Percentiles rank a stretch among this genome's conserved stretches.
Evolutionary conservation across 2,113 vertebrate genomes (phyloP).

Genomic region (Taurulus bubalis): DNA sequence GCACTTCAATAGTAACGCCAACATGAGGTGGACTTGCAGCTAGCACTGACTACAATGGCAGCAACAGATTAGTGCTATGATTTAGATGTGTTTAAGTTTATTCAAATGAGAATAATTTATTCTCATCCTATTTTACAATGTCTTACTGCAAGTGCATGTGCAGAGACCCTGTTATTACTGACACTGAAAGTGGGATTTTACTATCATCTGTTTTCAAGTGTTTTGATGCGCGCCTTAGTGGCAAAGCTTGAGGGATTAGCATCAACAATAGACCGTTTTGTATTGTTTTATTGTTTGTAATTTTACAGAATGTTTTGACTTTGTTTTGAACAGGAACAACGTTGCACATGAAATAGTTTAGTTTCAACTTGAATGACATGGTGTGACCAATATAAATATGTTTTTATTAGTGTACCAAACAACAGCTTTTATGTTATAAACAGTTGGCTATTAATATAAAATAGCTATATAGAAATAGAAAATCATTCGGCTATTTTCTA

Average conservation of each 20-base stretch:
- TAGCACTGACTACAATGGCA: background rate
- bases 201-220: background rate
- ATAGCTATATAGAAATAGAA: background rate
- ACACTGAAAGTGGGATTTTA: background rate
- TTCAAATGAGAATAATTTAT: background rate
- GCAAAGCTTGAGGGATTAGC: background rate
- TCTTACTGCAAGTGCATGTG: background rate
- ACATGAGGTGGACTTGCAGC: background rate
- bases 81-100: background rate
- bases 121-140: background rate
- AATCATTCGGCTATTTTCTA: background rate
- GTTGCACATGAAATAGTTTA: background rate
- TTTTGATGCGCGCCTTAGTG: background rate
- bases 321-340: no score
- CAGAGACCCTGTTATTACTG: background rate
- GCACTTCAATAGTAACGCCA: background rate
- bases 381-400: background rate
- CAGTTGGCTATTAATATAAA: background rate
- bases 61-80: background rate
- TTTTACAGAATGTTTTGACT: background rate
- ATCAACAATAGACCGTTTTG: no score
- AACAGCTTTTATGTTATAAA: background rate
- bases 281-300: background rate
- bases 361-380: background rate
- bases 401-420: background rate